Base-by-base conservation (phyloP, 2,888 invertebrate genomes). In the Elysia crispata region DNA sequence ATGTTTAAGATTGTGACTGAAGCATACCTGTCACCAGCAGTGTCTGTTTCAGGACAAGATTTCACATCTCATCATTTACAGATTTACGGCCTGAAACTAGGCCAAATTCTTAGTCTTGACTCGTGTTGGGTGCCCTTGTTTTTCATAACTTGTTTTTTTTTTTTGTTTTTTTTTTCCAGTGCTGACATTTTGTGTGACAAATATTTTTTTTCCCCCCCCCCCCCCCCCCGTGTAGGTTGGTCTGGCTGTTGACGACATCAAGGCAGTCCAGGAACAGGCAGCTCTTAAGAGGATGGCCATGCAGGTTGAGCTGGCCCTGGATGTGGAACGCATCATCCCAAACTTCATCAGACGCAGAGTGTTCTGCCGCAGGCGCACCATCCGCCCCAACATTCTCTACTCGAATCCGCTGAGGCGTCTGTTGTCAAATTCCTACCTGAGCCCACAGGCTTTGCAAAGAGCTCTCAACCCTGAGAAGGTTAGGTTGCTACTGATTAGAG, bases 211-310 rank as follows among this genome's bases (percentile, higher is more conserved):
- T n/a, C n/a, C n/a, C n/a, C n/a, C n/a, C n/a, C n/a, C n/a, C n/a
- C n/a, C 41, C 11, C 3, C 11, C 41, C 41, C 41, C 41, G 5
- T 11, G n/a, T 80, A 91, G 91, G 91, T 93, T 82, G 93, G 93
- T 89, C 87, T 93, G 87, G 93, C 93, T 81, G 93, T 93, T 50
- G 93, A 93, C 86, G 93, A 93, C 88, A 93, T 93, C 84, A 93
- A 93, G 83, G 92, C 91, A 62, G 93, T 93, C 23, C 93, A 93
- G 85, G 93, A 93, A 69, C 91, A 93, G 83, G 93, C 93, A 23
- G 92, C 91, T 18, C 89, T 93, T 18, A 92, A 91, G 83, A 87
- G 91, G 73, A 86, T 91, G 85, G 91, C 90, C 79, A 91, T 91
- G 91, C 90, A 91, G 89, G 92, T 92, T 33, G 92, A 93, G 82